Evolutionary conservation across 2,113 vertebrate species (phyloP).

Genomic region (Pterophyllum scalare): DNA sequence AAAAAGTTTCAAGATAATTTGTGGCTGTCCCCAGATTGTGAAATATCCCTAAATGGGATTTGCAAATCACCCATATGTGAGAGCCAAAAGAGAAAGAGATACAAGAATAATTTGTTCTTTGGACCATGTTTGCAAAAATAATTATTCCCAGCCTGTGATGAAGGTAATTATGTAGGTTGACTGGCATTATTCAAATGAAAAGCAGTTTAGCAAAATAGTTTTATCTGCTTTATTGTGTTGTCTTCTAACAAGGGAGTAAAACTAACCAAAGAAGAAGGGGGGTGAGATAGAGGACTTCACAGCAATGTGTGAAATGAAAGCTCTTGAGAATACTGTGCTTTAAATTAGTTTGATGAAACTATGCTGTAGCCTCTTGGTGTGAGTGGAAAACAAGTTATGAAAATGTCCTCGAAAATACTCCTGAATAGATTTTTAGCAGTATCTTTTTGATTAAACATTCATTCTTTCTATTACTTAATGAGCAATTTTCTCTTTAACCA

Average conservation of each 20-base stretch:
- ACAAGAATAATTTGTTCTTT: constrained; percentile 40
- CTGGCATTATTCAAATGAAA: constrained; percentile 57
- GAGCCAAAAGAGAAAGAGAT: constrained; percentile 27
- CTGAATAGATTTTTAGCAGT: not conserved
- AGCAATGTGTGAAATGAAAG: not conserved
- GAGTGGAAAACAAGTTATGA: constrained; percentile 20
- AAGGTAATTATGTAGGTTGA: constrained; percentile 60
- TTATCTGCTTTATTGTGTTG: constrained; percentile 14
- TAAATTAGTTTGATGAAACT: constrained; percentile 37
- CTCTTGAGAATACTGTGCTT: constrained; percentile 35
- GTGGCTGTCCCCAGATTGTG: constrained; percentile 14
- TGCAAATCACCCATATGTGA: constrained; percentile 20
- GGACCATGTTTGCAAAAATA: constrained; percentile 54
- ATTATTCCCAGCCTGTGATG: constrained; percentile 54
- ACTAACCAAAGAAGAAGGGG: not conserved
- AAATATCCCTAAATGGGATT: constrained; percentile 29
- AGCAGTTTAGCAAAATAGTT: constrained; percentile 53
- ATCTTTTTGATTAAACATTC: not conserved
- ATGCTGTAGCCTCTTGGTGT: not conserved
- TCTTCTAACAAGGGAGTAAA: constrained; percentile 8
- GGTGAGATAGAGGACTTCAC: not conserved
- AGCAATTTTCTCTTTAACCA: not conserved
- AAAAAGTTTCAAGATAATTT: constrained; percentile 27
- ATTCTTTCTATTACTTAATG: not conserved
- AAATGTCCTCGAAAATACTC: constrained; percentile 7